Evolutionary conservation across 2,797 vertebrate genomes (phyloP), one percentile per base, ranked within the genome.

Genomic region (Rhynchotus rufescens): DNA sequence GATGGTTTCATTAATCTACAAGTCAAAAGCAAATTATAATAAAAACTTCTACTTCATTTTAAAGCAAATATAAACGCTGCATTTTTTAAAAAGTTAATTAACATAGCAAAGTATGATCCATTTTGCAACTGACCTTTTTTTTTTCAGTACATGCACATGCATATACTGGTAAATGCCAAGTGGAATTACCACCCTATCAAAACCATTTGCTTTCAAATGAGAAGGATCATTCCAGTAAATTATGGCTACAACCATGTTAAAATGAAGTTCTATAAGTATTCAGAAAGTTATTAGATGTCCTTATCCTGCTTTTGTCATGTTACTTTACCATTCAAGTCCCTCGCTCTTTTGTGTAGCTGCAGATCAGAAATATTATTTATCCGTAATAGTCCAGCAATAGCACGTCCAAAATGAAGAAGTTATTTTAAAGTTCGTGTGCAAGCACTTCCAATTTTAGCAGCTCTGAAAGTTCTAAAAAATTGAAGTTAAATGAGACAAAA

Each of bases 361-460:
- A 90, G 71, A 79, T 26, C 59, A 94, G 92, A 89, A 49, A 82
- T 4, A 67, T 8, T 52, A 42, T 52, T 90, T 90, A 51, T 52
- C 76, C 78, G 67, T 30, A 90, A 68, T 3, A 49, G 40, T 67
- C 57, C 84, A 81, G 81, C 60, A 80, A 25, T 61, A 77, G 60
- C 44, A 71, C 54, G 80, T 45, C 25, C 44, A 66, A 86, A 6
- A 15, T 0, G 1, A 87, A 62, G n/a, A 34, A 2, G 26, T 9
- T 19, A 23, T 13, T 65, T 88, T 89, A 40, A 40, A 40, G 74
- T 26, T 36, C 78, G 12, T 6, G 8, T 21, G 49, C 26, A 69
- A 74, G 73, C 80, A 83, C 74, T 78, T 88, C 62, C 62, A 66
- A 26, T 82, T 95, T 94, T 88, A 91, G 82, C 80, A 94, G 88